These are phyloP conservation scores for Dinoponera quadriceps DNA, from an alignment of 1,140 invertebrate genomes.

Conservation along the genomic window DNA sequence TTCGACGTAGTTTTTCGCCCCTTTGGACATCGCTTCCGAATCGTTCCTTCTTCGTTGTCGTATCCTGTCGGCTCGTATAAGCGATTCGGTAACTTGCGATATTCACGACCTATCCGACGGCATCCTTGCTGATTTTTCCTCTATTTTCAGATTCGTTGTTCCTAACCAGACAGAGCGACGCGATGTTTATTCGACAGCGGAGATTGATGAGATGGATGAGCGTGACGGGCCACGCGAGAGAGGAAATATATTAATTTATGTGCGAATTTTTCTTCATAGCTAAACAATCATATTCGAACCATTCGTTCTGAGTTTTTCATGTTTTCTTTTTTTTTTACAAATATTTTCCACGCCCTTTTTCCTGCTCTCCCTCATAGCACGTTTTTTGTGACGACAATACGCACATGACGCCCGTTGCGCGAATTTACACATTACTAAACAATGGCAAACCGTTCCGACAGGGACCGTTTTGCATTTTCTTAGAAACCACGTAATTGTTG, in stretches of 20 bases:
- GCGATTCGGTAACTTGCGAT: too few relatives aligned
- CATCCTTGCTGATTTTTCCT: constrained; percentile 19
- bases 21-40: background rate
- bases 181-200: background rate
- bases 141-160: constrained; percentile 51
- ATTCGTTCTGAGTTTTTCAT: too few relatives aligned
- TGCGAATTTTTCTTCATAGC: too few relatives aligned
- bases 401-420: background rate
- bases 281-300: too few relatives aligned
- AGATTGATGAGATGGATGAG: background rate
- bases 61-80: background rate
- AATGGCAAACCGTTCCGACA: background rate
- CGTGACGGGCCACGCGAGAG: too few relatives aligned
- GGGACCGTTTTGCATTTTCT: background rate
- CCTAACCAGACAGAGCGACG: background rate
- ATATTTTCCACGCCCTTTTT: too few relatives aligned
- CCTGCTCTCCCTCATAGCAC: too few relatives aligned
- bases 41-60: background rate
- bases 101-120: background rate
- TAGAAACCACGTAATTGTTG: background rate
- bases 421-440: constrained; percentile 21
- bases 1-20: background rate
- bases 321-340: too few relatives aligned
- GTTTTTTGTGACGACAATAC: too few relatives aligned
- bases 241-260: too few relatives aligned